phyloP scores from a whole-genome alignment of 1,140 invertebrate genomes.

The Ctenoplectra terminalis region DNA sequence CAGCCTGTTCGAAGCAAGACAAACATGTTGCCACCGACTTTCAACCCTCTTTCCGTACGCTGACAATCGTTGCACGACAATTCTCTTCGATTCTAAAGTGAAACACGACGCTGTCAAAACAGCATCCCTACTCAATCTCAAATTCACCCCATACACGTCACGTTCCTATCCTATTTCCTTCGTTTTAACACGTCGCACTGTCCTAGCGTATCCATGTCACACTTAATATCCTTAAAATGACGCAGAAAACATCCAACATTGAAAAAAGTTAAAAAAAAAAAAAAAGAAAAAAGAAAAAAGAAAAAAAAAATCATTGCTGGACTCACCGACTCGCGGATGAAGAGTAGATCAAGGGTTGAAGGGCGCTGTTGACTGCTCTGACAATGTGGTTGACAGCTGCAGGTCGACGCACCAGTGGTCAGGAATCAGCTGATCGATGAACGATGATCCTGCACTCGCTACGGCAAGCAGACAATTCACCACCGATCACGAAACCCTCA shows the following conservation, averaged over 20 bases:
- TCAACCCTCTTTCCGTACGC: neutral
- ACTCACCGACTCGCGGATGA: neutral
- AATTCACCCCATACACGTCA: neutral
- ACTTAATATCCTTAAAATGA: no score
- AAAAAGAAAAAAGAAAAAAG: neutral
- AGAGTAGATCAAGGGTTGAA: no score
- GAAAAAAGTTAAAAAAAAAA: neutral
- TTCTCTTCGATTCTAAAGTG: neutral
- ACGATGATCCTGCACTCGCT: constrained; percentile 50
- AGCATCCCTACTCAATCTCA: neutral
- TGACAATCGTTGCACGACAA: neutral
- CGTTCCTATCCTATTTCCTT: no score
- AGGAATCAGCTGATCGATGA: constrained; percentile 58
- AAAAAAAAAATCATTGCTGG: neutral
- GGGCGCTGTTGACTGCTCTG: neutral
- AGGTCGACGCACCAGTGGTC: constrained; percentile 2
- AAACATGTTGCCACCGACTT: constrained; percentile 49
- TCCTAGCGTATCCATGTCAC: no score
- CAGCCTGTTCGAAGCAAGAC: constrained; percentile 24
- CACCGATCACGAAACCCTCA: constrained; percentile 72
- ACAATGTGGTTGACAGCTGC: neutral
- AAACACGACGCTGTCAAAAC: constrained; percentile 19
- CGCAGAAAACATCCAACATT: neutral
- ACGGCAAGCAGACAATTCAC: neutral
- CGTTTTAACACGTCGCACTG: neutral